Evolutionary conservation across 1,140 invertebrate genomes (phyloP).

Genomic region (Diploscapter pachys): DNA sequence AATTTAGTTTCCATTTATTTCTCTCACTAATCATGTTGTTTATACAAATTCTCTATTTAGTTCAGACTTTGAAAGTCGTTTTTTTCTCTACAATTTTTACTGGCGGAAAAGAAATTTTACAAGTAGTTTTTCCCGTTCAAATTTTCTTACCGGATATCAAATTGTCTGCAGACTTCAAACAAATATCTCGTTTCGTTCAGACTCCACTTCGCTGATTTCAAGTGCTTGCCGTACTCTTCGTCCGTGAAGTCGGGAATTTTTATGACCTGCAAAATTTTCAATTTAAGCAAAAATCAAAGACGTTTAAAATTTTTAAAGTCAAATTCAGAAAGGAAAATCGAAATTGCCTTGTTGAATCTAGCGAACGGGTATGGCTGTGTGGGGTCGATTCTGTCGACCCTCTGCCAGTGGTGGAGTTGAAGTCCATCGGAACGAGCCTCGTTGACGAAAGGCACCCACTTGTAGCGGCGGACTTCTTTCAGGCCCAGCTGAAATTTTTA

Average conservation of each 20-base stretch:
- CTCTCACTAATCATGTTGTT: too few species aligned
- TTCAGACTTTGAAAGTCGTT: too few species aligned
- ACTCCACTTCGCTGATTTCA: conserved; percentile 80
- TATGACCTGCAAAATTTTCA: conserved; percentile 65
- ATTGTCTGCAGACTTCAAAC: conserved; percentile 81
- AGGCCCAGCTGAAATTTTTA: conserved; percentile 76
- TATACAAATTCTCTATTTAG: too few species aligned
- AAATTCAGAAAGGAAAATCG: not conserved
- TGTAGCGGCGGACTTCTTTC: conserved; percentile 87
- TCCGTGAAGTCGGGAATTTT: conserved; percentile 75
- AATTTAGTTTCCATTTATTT: not conserved
- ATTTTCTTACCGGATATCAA: conserved; percentile 66
- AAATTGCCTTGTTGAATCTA: conserved; percentile 24
- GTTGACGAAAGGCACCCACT: conserved; percentile 92
- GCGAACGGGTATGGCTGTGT: conserved; percentile 78
- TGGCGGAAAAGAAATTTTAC: too few species aligned
- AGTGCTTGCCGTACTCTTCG: conserved; percentile 81
- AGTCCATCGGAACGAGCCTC: conserved; percentile 86
- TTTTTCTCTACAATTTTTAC: too few species aligned
- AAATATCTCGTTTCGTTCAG: conserved; percentile 89
- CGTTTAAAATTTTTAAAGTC: not conserved
- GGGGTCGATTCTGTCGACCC: conserved; percentile 70
- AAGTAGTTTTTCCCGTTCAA: too few species aligned
- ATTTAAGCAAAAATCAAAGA: not conserved
- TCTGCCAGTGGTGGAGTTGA: conserved; percentile 80